Conservation (phyloP, 2,113 vertebrate genomes). For the Riparia riparia region DNA sequence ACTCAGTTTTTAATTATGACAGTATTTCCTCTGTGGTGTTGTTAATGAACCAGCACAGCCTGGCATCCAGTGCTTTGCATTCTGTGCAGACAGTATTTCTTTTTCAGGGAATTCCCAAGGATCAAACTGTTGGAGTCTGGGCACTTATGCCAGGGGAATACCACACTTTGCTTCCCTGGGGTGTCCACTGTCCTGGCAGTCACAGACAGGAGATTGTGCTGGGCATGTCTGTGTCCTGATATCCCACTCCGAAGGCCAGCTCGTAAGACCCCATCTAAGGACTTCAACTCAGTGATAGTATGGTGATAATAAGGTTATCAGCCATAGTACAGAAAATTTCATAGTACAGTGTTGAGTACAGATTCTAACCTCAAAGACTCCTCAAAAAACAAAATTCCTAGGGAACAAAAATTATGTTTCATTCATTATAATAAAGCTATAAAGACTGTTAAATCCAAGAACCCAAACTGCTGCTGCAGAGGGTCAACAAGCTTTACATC, state of each 20-base stretch:
- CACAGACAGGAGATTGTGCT: background rate
- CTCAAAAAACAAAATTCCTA: background rate
- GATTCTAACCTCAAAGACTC: background rate
- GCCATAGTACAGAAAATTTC: background rate
- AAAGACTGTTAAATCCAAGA: background rate
- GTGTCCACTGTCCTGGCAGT: background rate
- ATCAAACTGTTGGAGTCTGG: background rate
- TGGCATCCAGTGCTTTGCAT: background rate
- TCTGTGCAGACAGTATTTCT: background rate
- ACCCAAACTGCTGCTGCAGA: background rate
- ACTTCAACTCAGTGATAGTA: background rate
- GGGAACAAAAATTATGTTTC: background rate
- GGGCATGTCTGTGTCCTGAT: background rate
- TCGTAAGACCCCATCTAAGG: background rate
- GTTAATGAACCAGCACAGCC: background rate
- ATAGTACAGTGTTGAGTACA: background rate
- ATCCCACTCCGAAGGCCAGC: background rate
- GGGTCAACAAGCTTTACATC: background rate
- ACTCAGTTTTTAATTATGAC: background rate
- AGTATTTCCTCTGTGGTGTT: background rate
- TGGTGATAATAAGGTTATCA: background rate
- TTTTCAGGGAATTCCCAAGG: background rate
- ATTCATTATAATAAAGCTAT: background rate
- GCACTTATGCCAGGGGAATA: background rate
- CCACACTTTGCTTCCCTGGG: rapidly evolving